Conservation (phyloP, 1,140 invertebrate genomes). For the Drosophila sulfurigaster region DNA sequence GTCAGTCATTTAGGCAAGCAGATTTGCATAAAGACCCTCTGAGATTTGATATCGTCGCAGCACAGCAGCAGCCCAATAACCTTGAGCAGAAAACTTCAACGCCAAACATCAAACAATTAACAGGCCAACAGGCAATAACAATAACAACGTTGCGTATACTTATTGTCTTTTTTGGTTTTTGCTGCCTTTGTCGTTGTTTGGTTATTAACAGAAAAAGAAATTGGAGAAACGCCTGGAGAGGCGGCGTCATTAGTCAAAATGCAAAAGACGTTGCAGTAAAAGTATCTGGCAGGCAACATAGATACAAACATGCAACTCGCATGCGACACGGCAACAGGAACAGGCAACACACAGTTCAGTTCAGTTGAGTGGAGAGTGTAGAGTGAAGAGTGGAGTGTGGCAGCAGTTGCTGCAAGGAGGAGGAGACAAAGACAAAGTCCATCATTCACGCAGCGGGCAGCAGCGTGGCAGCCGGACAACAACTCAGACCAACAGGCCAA, state of each 20-base stretch:
- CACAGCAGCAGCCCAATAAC: constrained; percentile 16
- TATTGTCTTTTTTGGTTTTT: constrained; percentile 11
- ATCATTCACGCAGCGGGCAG: constrained; percentile 81
- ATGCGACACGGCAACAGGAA: constrained; percentile 60
- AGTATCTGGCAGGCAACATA: constrained; percentile 80
- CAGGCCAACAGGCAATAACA: constrained; percentile 59
- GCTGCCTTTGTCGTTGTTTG: constrained; percentile 14
- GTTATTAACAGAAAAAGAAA: constrained; percentile 74
- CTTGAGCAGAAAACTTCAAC: constrained; percentile 30
- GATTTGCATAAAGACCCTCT: constrained; percentile 49
- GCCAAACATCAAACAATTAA: constrained; percentile 44
- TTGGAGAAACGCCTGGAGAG: constrained; percentile 67
- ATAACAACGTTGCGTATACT: constrained; percentile 6
- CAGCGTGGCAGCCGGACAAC: constrained; percentile 58
- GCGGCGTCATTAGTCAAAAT: constrained; percentile 74
- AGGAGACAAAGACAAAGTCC: constrained; percentile 77
- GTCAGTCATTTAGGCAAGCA: constrained; percentile 8
- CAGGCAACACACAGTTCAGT: constrained; percentile 16
- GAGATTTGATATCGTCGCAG: constrained; percentile 31
- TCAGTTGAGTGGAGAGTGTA: background rate
- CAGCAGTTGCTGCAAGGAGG: constrained; percentile 28
- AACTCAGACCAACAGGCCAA: constrained; percentile 45
- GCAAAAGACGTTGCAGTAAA: constrained; percentile 69
- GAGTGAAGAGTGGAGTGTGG: constrained; percentile 11
- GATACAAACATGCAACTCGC: constrained; percentile 74